Percentiles rank a stretch among this genome's conserved stretches.
phyloP scores from a whole-genome alignment of 2,113 vertebrate species.

The Myanophis thanlyinensis region DNA sequence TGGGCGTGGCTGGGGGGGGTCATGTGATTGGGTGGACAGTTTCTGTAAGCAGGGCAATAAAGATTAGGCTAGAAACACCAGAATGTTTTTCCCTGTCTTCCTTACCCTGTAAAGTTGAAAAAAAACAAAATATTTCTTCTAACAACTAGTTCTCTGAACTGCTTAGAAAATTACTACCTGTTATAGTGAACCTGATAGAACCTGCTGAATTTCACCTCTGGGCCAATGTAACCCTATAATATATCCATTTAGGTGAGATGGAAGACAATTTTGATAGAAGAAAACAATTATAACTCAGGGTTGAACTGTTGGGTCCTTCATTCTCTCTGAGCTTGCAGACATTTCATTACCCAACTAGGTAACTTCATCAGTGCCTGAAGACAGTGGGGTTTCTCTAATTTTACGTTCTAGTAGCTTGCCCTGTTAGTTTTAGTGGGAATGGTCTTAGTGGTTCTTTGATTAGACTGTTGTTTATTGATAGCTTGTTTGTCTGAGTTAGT shows the following conservation, averaged over 20 bases:
- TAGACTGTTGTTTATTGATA: not conserved
- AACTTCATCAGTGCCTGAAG: not conserved
- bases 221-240: not conserved
- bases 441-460: not conserved
- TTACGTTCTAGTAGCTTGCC: not conserved
- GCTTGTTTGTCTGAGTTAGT: not conserved
- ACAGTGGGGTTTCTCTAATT: not conserved
- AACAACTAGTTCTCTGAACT: no score
- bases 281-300: not conserved
- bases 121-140: no score
- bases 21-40: no score
- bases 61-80: no score
- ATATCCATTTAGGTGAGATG: not conserved
- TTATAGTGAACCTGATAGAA: no score
- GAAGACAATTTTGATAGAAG: not conserved
- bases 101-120: no score
- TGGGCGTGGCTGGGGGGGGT: no score
- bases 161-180: no score
- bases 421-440: not conserved
- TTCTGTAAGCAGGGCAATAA: no score
- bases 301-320: not conserved
- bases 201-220: no score
- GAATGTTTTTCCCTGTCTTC: no score
- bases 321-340: not conserved
- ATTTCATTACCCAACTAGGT: not conserved